Percentiles rank a stretch among this genome's conserved stretches.
phyloP scores from a whole-genome alignment of 1,140 invertebrate genomes.

The Leptonema lineaticorne region DNA sequence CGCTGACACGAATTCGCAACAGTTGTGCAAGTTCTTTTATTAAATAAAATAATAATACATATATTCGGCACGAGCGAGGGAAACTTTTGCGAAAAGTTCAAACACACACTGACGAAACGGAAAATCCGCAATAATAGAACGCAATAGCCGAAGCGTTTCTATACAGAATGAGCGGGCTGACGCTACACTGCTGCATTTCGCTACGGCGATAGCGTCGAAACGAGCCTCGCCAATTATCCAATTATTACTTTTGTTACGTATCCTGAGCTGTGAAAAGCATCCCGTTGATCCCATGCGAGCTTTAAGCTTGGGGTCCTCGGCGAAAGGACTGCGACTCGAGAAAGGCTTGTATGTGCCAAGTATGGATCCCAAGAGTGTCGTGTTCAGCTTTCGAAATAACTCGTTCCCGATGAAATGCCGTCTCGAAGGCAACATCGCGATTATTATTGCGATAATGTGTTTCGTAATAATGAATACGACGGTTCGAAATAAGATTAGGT shows the following conservation, averaged over 20 bases:
- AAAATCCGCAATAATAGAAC: no score
- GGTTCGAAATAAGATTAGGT: not conserved
- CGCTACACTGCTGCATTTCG: slow-evolving; percentile 16
- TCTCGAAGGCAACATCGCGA: not conserved
- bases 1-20: no score
- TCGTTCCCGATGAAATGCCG: slow-evolving; percentile 14
- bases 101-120: no score
- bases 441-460: slow-evolving; percentile 8
- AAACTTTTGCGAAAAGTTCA: no score
- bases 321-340: not conserved
- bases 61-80: no score
- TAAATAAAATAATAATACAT: no score
- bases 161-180: no score
- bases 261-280: slow-evolving; percentile 1
- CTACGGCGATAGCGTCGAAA: slow-evolving; percentile 13
- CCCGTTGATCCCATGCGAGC: not conserved
- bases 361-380: slow-evolving; percentile 6
- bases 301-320: not conserved
- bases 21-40: no score
- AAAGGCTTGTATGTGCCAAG: not conserved
- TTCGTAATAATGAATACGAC: not conserved
- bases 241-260: slow-evolving; percentile 29
- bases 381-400: slow-evolving; percentile 14
- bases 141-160: no score
- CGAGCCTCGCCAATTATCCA: slow-evolving; percentile 38